Evolutionary conservation across 2,888 invertebrate genomes (phyloP).

Genomic region (Leucoma salicis): DNA sequence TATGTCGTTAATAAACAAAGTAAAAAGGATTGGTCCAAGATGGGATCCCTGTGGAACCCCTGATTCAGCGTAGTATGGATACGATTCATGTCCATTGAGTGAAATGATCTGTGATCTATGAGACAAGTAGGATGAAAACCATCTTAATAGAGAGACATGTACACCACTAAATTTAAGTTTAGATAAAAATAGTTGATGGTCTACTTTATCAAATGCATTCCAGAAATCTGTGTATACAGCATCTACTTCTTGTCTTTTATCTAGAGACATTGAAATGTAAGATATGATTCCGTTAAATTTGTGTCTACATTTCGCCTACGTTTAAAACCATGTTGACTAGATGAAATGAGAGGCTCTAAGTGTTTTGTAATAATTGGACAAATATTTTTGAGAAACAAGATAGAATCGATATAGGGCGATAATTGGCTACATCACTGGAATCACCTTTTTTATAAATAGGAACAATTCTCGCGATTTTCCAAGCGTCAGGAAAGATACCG

Average conservation of each 20-base stretch:
- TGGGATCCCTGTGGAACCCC: constrained; percentile 1
- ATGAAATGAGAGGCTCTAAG: not conserved
- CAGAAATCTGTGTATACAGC: not conserved
- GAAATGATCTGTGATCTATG: not conserved
- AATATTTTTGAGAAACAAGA: constrained; percentile 4
- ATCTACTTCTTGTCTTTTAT: no score
- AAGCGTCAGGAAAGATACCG: not conserved
- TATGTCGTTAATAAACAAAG: not conserved
- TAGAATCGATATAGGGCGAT: constrained; percentile 3
- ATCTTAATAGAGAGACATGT: not conserved
- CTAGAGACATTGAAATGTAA: not conserved
- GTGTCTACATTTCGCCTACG: not conserved
- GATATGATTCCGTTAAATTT: not conserved
- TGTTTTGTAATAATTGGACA: not conserved
- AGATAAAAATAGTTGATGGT: not conserved
- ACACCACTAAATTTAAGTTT: not conserved
- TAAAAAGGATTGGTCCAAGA: not conserved
- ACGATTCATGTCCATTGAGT: not conserved
- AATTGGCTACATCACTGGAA: not conserved
- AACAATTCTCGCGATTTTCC: not conserved
- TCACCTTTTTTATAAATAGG: constrained; percentile 5
- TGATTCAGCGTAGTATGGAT: not conserved
- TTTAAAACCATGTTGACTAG: not conserved
- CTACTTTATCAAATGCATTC: not conserved
- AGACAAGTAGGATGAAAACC: not conserved